Conservation (phyloP, 53 echinoderm and acorn worm genomes). For the Patiria pectinifera region DNA sequence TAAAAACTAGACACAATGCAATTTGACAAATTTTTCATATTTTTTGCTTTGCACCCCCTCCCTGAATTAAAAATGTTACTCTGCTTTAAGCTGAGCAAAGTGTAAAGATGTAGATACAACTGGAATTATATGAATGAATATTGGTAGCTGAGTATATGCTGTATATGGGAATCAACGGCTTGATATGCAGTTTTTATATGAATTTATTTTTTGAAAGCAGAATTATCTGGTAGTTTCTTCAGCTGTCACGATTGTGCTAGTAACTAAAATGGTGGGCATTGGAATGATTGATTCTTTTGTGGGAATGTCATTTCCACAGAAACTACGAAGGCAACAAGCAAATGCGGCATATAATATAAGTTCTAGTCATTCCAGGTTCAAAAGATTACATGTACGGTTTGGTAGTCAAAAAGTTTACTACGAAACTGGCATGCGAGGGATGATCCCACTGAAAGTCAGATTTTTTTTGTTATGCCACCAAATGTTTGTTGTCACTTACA, state of each 20-base stretch:
- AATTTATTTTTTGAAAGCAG: slow-evolving; percentile 32
- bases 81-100: not conserved
- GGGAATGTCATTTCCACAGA: not conserved
- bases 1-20: not conserved
- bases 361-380: too few species aligned
- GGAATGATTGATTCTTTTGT: not conserved
- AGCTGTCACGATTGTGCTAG: not conserved
- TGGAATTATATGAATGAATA: not conserved
- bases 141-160: not conserved
- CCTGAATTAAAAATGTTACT: too few species aligned
- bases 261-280: not conserved
- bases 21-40: not conserved
- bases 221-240: slow-evolving; percentile 3
- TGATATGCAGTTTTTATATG: slow-evolving; percentile 46
- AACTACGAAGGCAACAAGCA: too few species aligned
- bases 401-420: too few species aligned
- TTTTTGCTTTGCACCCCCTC: not conserved
- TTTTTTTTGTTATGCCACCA: too few species aligned
- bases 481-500: too few species aligned
- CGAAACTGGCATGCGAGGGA: too few species aligned
- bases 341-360: too few species aligned
- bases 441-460: too few species aligned
- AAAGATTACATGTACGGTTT: too few species aligned
- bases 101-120: slow-evolving; percentile 53
- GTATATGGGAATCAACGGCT: slow-evolving; percentile 13